Evolutionary conservation across 1,140 invertebrate genomes (phyloP).

Genomic region (Cydia splendana): DNA sequence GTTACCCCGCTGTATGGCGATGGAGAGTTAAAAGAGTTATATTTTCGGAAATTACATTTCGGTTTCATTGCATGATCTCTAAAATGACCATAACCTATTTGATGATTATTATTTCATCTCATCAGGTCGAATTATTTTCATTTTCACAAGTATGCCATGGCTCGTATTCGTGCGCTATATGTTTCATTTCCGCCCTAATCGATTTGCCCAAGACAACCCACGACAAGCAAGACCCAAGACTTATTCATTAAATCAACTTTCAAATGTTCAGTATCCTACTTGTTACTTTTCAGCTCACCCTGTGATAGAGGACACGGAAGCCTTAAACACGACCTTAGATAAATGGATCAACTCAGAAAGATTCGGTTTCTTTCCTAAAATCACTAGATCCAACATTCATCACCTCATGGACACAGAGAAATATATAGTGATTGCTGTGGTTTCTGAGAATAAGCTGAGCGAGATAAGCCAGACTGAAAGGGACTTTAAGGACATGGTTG

Average conservation of each 20-base stretch:
- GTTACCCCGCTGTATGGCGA: no score
- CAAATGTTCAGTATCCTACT: neutral
- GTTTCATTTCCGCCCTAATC: no score
- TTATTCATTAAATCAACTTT: neutral
- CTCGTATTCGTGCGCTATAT: no score
- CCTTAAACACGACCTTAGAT: constrained; percentile 85
- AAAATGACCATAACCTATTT: no score
- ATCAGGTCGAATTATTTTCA: no score
- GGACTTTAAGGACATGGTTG: constrained; percentile 92
- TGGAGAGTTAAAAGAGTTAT: no score
- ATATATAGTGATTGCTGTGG: constrained; percentile 91
- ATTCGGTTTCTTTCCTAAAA: constrained; percentile 94
- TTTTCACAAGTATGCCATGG: no score
- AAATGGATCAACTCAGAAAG: constrained; percentile 95
- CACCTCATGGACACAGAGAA: constrained; percentile 92
- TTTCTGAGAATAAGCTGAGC: constrained; percentile 93
- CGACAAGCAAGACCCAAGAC: no score
- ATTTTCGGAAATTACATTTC: no score
- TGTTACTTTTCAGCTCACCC: constrained; percentile 70
- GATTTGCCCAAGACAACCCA: no score
- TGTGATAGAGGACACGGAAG: constrained; percentile 75
- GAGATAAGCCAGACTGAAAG: constrained; percentile 90
- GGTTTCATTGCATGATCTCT: no score
- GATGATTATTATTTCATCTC: no score
- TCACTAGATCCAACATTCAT: constrained; percentile 91